Conservation (phyloP, 1,140 invertebrate genomes). For the Hormaphis cornu region DNA sequence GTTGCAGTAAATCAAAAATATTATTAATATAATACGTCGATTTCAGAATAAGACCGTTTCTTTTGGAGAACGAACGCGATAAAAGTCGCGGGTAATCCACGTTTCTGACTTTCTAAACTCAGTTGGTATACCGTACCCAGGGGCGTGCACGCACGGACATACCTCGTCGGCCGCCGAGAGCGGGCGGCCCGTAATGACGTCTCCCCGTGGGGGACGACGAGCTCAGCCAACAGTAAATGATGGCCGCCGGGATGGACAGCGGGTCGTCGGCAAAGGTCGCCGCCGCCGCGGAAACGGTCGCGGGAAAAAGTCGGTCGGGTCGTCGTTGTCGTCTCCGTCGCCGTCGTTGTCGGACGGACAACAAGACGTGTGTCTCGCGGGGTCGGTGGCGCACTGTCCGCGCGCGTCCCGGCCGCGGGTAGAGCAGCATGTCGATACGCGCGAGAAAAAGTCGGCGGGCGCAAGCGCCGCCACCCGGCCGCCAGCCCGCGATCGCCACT, state of each 20-base stretch:
- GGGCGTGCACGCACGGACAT: not conserved
- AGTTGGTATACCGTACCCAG: too few species aligned
- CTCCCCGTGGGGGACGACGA: constrained; percentile 27
- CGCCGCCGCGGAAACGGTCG: not conserved
- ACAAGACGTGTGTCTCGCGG: not conserved
- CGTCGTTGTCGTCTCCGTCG: not conserved
- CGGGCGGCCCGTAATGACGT: not conserved
- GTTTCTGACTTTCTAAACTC: too few species aligned
- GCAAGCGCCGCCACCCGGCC: too few species aligned
- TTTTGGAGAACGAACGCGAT: too few species aligned
- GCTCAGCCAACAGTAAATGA: constrained; percentile 29
- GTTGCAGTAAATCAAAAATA: too few species aligned
- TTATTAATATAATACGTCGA: too few species aligned
- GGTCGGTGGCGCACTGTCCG: not conserved
- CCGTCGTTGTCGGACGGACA: not conserved
- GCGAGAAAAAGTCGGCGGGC: not conserved
- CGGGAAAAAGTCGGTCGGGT: too few species aligned
- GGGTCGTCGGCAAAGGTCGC: not conserved
- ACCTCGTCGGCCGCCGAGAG: constrained; percentile 13
- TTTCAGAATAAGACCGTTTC: too few species aligned
- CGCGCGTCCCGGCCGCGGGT: not conserved
- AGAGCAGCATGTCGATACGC: too few species aligned
- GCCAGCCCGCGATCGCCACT: too few species aligned
- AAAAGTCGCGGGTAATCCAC: too few species aligned
- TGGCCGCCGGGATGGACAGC: not conserved